Conservation (phyloP, 2,888 invertebrate species). For the Ochlodes sylvanus region DNA sequence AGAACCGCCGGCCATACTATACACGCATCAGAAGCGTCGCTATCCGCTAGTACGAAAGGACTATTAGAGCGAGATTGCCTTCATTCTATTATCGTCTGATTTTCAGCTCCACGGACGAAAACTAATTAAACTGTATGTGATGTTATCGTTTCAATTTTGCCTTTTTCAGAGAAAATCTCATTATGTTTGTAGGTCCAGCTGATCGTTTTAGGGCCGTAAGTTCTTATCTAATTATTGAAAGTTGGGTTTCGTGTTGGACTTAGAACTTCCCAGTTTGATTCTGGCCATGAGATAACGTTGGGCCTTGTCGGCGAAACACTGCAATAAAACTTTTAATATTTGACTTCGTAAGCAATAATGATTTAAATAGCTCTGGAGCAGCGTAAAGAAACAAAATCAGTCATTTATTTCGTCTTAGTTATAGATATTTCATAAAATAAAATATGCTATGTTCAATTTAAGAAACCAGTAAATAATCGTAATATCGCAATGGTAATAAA, state of each 20-base stretch:
- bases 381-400: too few species aligned
- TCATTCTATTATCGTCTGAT: conserved; percentile 17
- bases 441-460: too few species aligned
- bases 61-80: conserved; percentile 7
- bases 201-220: not conserved
- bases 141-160: conserved; percentile 25
- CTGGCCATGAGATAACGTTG: too few species aligned
- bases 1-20: too few species aligned
- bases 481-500: too few species aligned
- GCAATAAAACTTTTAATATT: too few species aligned
- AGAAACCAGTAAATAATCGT: too few species aligned
- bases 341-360: too few species aligned
- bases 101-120: conserved; percentile 23
- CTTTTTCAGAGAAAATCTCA: conserved; percentile 18
- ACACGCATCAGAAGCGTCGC: not conserved
- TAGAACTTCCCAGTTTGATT: not conserved
- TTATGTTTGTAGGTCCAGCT: conserved; percentile 6
- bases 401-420: too few species aligned
- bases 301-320: too few species aligned
- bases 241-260: not conserved
- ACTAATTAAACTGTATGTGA: conserved; percentile 31
- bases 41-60: not conserved
- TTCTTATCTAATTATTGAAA: not conserved
- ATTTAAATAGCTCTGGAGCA: too few species aligned
- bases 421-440: too few species aligned